Evolutionary conservation across 2,797 vertebrate genomes (phyloP).

Genomic region (Mormyrops attenuatus): DNA sequence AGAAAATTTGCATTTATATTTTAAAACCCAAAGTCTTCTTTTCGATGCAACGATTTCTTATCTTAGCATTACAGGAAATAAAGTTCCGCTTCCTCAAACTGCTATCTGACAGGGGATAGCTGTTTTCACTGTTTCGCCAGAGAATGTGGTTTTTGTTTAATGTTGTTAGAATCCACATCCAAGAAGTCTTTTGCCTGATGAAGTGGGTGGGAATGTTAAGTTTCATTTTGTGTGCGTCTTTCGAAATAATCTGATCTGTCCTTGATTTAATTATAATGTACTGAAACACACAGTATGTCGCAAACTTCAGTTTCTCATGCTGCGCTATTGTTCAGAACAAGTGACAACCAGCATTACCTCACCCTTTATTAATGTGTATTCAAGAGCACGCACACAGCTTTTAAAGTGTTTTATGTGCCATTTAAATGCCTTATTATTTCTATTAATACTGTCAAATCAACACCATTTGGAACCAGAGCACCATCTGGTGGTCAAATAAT

Average conservation of each 20-base stretch:
- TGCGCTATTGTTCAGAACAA: not conserved
- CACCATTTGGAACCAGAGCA: not conserved
- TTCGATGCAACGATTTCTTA: not conserved
- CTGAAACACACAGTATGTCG: not conserved
- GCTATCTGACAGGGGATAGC: not conserved
- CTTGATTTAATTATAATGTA: not conserved
- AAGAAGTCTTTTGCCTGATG: not conserved
- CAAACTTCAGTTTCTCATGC: not conserved
- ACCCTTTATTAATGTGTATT: not conserved
- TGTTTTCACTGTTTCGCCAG: not conserved
- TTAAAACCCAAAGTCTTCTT: not conserved
- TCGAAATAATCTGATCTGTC: not conserved
- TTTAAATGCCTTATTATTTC: not conserved
- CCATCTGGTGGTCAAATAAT: conserved; percentile 3
- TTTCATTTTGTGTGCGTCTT: not conserved
- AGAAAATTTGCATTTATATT: not conserved
- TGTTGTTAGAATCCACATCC: not conserved
- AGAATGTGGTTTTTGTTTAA: not conserved
- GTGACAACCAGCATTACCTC: not conserved
- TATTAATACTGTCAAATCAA: not conserved
- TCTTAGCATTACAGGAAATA: conserved; percentile 2
- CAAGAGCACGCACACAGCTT: not conserved
- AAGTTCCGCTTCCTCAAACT: not conserved
- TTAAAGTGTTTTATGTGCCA: not conserved
- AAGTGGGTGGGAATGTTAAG: not conserved